phyloP scores from a whole-genome alignment of 2,797 vertebrate genomes.

The Eurystomus glaucurus region DNA sequence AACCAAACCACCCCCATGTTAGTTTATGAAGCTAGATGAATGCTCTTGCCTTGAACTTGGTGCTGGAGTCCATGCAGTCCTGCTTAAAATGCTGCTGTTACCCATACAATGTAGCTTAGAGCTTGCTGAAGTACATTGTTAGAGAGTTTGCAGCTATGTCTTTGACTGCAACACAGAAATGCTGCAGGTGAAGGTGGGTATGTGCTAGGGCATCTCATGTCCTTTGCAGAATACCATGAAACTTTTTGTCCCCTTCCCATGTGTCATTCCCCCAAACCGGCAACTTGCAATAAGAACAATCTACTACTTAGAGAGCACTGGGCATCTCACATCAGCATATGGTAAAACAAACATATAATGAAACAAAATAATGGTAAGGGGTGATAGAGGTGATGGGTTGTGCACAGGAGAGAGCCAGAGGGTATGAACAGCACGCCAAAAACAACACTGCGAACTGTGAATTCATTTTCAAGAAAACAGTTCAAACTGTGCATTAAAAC shows the following conservation, averaged over 20 bases:
- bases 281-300: not conserved
- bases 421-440: not conserved
- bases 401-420: not conserved
- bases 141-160: not conserved
- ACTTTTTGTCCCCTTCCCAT: not conserved
- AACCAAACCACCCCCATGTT: not conserved
- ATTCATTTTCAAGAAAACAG: not conserved
- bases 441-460: not conserved
- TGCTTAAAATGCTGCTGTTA: not conserved
- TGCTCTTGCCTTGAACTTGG: not conserved
- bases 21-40: not conserved
- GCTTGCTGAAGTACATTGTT: rapidly evolving
- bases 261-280: rapidly evolving
- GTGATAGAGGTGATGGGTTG: not conserved
- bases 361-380: not conserved
- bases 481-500: not conserved
- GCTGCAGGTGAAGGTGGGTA: not conserved
- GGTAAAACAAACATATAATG: not conserved
- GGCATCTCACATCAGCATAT: not conserved
- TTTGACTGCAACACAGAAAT: not conserved
- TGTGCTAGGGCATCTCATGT: not conserved
- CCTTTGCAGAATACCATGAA: not conserved
- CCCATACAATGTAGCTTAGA: not conserved
- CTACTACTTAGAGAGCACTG: not conserved
- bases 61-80: not conserved